Percentiles rank a stretch among this genome's conserved stretches.
Evolutionary conservation across 2,113 vertebrate genomes (phyloP).

Genomic region (Axis porcinus): DNA sequence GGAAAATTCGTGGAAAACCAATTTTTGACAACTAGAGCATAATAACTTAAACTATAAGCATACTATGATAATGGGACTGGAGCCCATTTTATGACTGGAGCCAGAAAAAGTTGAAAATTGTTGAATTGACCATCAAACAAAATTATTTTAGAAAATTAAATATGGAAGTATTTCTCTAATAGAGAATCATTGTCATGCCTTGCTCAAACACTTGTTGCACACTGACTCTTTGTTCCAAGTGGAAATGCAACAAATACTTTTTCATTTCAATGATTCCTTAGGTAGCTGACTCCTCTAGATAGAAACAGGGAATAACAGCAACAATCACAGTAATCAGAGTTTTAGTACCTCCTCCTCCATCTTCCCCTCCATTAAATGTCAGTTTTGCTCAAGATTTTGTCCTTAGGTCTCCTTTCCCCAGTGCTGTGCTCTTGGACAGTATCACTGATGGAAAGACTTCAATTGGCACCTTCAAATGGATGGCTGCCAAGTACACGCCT

Average conservation of each 20-base stretch:
- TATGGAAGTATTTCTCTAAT: neutral
- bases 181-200: neutral
- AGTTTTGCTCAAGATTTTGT: neutral
- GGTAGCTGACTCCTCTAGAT: neutral
- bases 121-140: neutral
- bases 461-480: neutral
- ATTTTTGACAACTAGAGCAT: neutral
- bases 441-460: neutral
- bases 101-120: neutral
- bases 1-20: neutral
- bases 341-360: neutral
- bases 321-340: neutral
- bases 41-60: neutral
- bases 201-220: neutral
- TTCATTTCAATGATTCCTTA: neutral
- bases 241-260: neutral
- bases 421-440: neutral
- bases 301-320: neutral
- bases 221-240: neutral
- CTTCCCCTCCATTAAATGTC: neutral
- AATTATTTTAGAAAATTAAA: slow-evolving; percentile 26
- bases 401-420: neutral
- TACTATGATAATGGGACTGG: neutral
- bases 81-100: neutral
- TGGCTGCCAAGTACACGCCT: no score